Evolutionary conservation across 23 tunicate genomes (phyloP).

Genomic region (Aplidium turbinatum): DNA sequence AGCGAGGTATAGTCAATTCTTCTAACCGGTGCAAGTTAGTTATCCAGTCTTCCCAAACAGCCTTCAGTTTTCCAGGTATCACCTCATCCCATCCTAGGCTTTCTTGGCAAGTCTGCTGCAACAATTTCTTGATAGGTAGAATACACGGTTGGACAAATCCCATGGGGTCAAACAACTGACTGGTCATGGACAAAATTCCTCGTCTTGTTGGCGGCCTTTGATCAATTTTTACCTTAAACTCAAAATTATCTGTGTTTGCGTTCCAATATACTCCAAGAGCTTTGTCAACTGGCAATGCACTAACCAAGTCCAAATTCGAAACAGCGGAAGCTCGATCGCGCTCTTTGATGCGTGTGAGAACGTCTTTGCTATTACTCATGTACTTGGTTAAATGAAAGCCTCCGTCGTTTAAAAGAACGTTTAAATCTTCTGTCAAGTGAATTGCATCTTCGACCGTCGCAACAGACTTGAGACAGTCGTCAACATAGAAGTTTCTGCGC

Average conservation of each 20-base stretch:
- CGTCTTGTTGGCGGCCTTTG: constrained; percentile 1
- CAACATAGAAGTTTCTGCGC: not conserved
- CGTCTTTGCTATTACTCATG: not conserved
- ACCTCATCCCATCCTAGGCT: constrained; percentile 13
- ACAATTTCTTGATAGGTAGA: not conserved
- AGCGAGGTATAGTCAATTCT: constrained; percentile 17
- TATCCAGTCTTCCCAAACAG: constrained; percentile 11
- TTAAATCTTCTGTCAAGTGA: not conserved
- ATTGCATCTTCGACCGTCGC: not conserved
- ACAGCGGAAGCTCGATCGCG: too few species aligned
- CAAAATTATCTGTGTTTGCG: constrained; percentile 5
- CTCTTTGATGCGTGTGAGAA: too few species aligned
- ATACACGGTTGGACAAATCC: constrained; percentile 14
- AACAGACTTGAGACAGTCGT: not conserved
- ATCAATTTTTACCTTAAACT: not conserved
- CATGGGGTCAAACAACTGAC: constrained; percentile 14
- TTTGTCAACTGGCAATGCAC: not conserved
- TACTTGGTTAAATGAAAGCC: constrained; percentile 10
- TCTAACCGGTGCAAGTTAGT: constrained; percentile 5
- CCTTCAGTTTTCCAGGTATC: not conserved
- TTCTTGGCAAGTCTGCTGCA: constrained; percentile 5
- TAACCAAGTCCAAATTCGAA: too few species aligned
- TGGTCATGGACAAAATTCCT: constrained; percentile 8
- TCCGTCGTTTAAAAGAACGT: not conserved
- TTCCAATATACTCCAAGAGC: constrained; percentile 5